A percentile compares a stretch with the other conserved stretches of the same genome.
These are phyloP conservation scores for Lamproptera curius DNA, from an alignment of 2,888 invertebrate species.

Conservation along the genomic window DNA sequence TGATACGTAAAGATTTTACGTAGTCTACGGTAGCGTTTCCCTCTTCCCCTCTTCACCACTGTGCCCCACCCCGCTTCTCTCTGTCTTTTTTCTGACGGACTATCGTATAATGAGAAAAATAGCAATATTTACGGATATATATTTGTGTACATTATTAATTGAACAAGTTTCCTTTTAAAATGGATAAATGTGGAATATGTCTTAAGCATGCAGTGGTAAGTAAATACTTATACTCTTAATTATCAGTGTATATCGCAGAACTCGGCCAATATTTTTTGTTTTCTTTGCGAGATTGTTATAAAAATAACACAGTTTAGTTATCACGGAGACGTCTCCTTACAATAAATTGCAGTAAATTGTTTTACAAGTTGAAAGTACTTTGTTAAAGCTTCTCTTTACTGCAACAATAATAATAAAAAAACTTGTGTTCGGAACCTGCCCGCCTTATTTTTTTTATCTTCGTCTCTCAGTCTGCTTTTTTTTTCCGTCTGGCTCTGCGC, in stretches of 20 bases:
- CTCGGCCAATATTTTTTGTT: slow-evolving; percentile 65
- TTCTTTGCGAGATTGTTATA: slow-evolving; percentile 63
- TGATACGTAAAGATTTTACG: no score
- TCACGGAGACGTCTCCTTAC: slow-evolving; percentile 24
- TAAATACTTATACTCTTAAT: slow-evolving; percentile 34
- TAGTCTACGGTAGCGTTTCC: slow-evolving; percentile 28
- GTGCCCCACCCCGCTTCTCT: slow-evolving; percentile 53
- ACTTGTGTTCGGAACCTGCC: slow-evolving; percentile 70
- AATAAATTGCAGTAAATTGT: slow-evolving; percentile 24
- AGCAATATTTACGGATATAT: slow-evolving; percentile 52
- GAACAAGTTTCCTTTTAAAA: slow-evolving; percentile 38
- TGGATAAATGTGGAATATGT: slow-evolving; percentile 74
- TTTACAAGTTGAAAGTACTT: slow-evolving; percentile 28
- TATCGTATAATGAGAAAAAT: slow-evolving; percentile 50
- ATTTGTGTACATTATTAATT: slow-evolving; percentile 45
- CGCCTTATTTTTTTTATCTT: slow-evolving; percentile 69
- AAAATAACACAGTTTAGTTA: slow-evolving; percentile 55
- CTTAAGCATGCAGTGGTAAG: slow-evolving; percentile 67
- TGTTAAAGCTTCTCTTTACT: slow-evolving; percentile 24
- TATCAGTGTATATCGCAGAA: slow-evolving; percentile 45
- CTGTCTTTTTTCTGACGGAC: slow-evolving; percentile 47
- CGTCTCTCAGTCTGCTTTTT: slow-evolving; percentile 58
- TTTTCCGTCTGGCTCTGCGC: slow-evolving; percentile 72
- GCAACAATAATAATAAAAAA: slow-evolving; percentile 47
- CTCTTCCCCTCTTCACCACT: slow-evolving; percentile 44